Percentiles rank a stretch among this genome's conserved stretches.
These are phyloP conservation scores for Oopsacas minuta DNA, from an alignment of 37 sponge, comb jelly and placozoan genomes.

Conservation along the genomic window DNA sequence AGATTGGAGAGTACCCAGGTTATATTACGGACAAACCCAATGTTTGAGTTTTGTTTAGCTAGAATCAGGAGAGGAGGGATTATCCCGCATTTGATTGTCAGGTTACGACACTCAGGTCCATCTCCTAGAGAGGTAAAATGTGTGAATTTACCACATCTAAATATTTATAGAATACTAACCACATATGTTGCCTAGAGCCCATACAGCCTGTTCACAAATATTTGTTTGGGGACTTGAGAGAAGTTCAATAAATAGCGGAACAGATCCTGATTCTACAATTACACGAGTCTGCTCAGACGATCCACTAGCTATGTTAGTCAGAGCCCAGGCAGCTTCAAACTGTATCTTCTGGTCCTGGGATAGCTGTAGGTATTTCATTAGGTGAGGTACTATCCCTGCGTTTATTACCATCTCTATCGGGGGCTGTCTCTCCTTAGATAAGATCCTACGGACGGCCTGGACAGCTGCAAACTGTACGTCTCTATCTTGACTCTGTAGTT, in stretches of 20 bases:
- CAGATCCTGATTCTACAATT: conserved; percentile 74
- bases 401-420: conserved; percentile 35
- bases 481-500: conserved; percentile 3
- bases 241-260: conserved; percentile 64
- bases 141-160: no score
- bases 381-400: conserved; percentile 29
- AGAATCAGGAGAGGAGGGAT: conserved; percentile 60
- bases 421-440: conserved; percentile 26
- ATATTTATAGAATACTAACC: conserved; percentile 25
- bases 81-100: conserved; percentile 53
- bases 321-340: conserved; percentile 95
- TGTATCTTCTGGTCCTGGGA: conserved; percentile 52
- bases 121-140: conserved; percentile 62
- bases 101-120: conserved; percentile 75
- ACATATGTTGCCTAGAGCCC: conserved; percentile 94
- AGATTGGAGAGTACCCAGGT: conserved; percentile 86
- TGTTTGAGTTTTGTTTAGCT: conserved; percentile 38
- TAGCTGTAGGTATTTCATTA: conserved; percentile 24
- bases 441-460: conserved; percentile 13
- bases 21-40: conserved; percentile 61
- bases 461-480: conserved; percentile 2
- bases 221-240: conserved; percentile 41
- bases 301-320: conserved; percentile 93
- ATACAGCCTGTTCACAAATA: conserved; percentile 85
- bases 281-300: conserved; percentile 70